These are phyloP conservation scores for Callionymus lyra DNA, from an alignment of 2,113 vertebrate genomes.

Conservation along the genomic window DNA sequence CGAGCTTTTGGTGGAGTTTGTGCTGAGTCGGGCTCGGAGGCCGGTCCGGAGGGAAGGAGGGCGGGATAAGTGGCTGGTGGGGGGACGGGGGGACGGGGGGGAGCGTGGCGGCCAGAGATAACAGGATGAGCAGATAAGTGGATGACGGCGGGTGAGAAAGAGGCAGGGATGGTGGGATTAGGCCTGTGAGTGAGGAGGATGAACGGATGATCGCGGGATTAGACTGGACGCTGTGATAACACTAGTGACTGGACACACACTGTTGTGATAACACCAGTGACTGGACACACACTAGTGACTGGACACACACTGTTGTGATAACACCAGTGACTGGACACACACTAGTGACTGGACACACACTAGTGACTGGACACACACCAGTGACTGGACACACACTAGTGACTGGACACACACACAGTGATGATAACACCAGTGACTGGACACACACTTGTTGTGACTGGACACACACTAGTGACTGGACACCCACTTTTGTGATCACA, in stretches of 20 bases:
- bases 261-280: too few species aligned
- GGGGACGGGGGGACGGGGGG: constrained; percentile 6
- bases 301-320: constrained; percentile 44
- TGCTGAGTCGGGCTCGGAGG: constrained; percentile 58
- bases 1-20: constrained; percentile 63
- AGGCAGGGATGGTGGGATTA: constrained; percentile 60
- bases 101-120: constrained; percentile 48
- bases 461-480: too few species aligned
- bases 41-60: constrained; percentile 33
- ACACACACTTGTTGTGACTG: too few species aligned
- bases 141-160: constrained; percentile 47
- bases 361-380: too few species aligned
- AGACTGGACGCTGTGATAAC: constrained; percentile 53
- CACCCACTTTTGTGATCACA: too few species aligned
- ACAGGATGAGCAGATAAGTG: constrained; percentile 61
- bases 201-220: constrained; percentile 66
- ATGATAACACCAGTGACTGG: too few species aligned
- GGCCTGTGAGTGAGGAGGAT: constrained; percentile 61
- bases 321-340: too few species aligned
- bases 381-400: too few species aligned
- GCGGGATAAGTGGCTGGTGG: constrained; percentile 22
- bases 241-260: too few species aligned
- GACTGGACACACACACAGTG: too few species aligned
- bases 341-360: too few species aligned
- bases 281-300: too few species aligned